Conservation (phyloP, 2,888 invertebrate genomes). For the Drosophila infuscata region DNA sequence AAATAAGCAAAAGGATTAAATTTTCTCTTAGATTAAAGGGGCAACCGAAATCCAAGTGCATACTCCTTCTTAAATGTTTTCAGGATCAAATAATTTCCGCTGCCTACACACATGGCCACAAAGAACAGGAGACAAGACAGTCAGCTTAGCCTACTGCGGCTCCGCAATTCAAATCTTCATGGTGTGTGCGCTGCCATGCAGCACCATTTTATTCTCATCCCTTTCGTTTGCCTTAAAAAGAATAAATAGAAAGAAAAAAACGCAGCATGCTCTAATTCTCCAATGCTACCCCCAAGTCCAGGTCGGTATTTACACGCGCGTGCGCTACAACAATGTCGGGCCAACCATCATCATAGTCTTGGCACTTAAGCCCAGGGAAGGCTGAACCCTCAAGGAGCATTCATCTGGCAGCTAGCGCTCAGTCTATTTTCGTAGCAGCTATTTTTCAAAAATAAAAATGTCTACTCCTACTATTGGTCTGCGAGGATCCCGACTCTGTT, state of each 20-base stretch:
- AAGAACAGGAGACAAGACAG: constrained; percentile 52
- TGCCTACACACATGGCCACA: constrained; percentile 64
- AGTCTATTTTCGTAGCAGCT: constrained; percentile 57
- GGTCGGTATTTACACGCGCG: constrained; percentile 28
- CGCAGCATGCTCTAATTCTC: constrained; percentile 47
- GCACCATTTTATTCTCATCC: constrained; percentile 42
- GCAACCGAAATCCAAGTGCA: constrained; percentile 43
- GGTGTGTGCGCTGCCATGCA: constrained; percentile 59
- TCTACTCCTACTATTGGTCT: constrained; percentile 78
- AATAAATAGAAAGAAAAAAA: constrained; percentile 14
- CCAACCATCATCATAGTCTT: constrained; percentile 32
- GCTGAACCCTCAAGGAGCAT: constrained; percentile 42
- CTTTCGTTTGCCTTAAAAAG: constrained; percentile 24
- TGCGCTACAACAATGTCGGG: constrained; percentile 44
- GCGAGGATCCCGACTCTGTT: constrained; percentile 57
- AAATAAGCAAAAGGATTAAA: constrained; percentile 79
- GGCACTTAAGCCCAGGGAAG: constrained; percentile 45
- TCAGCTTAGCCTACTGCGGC: constrained; percentile 15
- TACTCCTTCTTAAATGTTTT: constrained; percentile 60
- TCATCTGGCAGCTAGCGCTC: constrained; percentile 55
- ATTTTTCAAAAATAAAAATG: constrained; percentile 75
- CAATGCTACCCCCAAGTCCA: constrained; percentile 17
- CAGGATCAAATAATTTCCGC: constrained; percentile 61
- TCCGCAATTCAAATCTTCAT: constrained; percentile 33
- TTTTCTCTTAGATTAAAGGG: constrained; percentile 36